Evolutionary conservation across 2,113 vertebrate genomes (phyloP).

Genomic region (Hyperopisus bebe): DNA sequence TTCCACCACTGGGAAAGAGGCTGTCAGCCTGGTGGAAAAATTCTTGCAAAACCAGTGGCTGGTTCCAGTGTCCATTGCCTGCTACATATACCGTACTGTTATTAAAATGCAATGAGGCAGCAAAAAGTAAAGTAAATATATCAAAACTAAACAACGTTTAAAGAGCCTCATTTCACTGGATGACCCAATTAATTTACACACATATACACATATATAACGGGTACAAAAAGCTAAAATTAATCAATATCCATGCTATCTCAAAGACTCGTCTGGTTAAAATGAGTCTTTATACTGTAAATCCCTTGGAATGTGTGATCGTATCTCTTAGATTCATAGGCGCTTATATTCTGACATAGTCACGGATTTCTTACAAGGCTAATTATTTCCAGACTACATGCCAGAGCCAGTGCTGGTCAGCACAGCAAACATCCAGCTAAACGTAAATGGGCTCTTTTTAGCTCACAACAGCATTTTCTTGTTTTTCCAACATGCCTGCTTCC

Average conservation of each 20-base stretch:
- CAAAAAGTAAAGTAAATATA: neutral
- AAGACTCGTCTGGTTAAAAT: neutral
- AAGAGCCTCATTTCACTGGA: neutral
- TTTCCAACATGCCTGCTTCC: neutral
- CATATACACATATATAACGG: neutral
- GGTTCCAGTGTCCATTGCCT: neutral
- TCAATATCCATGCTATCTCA: neutral
- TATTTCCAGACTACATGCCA: constrained; percentile 13
- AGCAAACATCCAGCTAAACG: neutral
- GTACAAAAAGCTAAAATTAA: neutral
- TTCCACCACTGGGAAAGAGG: constrained; percentile 10
- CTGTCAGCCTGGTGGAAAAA: constrained; percentile 7
- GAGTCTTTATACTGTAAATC: neutral
- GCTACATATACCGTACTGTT: neutral
- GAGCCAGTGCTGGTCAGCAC: neutral
- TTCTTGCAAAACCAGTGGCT: neutral
- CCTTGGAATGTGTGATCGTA: constrained; percentile 18
- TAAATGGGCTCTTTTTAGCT: neutral
- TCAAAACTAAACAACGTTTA: neutral
- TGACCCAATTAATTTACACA: neutral
- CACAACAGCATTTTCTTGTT: neutral
- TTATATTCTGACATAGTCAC: neutral
- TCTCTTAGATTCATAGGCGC: constrained; percentile 9
- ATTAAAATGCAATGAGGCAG: neutral
- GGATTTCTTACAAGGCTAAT: constrained; percentile 2